Conservation (phyloP, 2,888 invertebrate genomes). For the Acanthococcus lagerstroemiae region DNA sequence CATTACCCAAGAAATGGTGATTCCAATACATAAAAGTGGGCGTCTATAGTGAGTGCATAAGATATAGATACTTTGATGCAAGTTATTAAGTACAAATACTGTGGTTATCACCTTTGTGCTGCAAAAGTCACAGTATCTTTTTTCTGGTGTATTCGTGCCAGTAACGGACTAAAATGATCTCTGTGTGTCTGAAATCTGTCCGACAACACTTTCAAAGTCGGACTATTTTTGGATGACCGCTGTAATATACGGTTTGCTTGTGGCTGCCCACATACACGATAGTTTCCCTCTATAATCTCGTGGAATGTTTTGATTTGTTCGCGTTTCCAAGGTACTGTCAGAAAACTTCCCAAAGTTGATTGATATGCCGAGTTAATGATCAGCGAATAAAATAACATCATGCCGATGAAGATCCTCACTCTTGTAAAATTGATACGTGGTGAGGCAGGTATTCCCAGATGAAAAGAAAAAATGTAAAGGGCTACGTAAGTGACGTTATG, state of each 20-base stretch:
- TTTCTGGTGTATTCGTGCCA: conserved; percentile 2
- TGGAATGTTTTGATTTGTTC: conserved; percentile 21
- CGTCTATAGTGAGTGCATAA: no score
- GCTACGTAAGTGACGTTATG: neutral
- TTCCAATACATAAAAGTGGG: no score
- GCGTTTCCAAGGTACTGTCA: conserved; percentile 31
- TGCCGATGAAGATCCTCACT: neutral
- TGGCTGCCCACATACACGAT: conserved; percentile 12
- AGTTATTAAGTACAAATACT: no score
- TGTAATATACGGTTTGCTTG: conserved; percentile 28
- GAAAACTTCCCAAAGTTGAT: conserved; percentile 25
- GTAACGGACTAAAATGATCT: conserved; percentile 15
- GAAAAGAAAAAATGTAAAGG: neutral
- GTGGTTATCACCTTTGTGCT: conserved; percentile 24
- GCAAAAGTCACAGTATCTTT: conserved; percentile 24
- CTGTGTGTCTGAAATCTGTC: conserved; percentile 6
- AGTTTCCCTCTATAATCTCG: conserved; percentile 15
- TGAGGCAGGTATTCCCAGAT: conserved; percentile 6
- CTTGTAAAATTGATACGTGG: neutral
- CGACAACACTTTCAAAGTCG: neutral
- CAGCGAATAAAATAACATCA: conserved; percentile 9
- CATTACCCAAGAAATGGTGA: no score
- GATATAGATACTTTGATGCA: no score
- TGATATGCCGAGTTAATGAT: conserved; percentile 19
- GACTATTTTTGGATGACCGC: conserved; percentile 14